Conservation (phyloP, 1,140 invertebrate genomes). For the Anoplophora glabripennis region DNA sequence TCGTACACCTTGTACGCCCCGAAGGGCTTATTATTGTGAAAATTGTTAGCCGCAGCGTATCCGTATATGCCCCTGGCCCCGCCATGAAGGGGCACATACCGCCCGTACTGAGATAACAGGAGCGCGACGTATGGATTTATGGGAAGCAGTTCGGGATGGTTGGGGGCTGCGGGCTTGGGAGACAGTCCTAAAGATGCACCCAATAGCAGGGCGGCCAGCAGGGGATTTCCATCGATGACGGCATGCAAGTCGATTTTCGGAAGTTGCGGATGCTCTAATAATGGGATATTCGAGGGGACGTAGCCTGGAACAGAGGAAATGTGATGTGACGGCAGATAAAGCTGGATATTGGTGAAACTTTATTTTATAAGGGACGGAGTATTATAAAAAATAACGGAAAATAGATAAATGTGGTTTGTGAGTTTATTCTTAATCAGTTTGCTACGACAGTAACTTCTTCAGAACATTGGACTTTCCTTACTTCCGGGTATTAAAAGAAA, state of each 20-base stretch:
- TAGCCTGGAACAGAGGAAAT: no score
- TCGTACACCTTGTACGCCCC: slow-evolving; percentile 57
- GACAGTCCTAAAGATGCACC: not conserved
- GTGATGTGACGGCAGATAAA: no score
- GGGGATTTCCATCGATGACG: not conserved
- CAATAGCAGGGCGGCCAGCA: not conserved
- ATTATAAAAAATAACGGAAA: no score
- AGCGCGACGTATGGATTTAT: slow-evolving; percentile 58
- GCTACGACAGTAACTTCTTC: no score
- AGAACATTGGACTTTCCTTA: no score
- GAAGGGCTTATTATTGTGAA: slow-evolving; percentile 62
- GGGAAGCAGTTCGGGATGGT: slow-evolving; percentile 55
- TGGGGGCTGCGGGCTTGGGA: slow-evolving; percentile 29
- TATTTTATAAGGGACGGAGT: no score
- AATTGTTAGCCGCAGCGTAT: slow-evolving; percentile 59
- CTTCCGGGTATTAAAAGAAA: no score
- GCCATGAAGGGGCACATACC: slow-evolving; percentile 54
- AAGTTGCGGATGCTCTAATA: not conserved
- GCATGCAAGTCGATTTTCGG: not conserved
- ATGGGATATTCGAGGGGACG: not conserved
- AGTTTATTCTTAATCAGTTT: no score
- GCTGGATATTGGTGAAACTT: no score
- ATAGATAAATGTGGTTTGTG: no score
- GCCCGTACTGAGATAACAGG: slow-evolving; percentile 60
- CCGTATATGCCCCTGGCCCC: slow-evolving; percentile 56